Evolutionary conservation across 2,113 vertebrate species (phyloP), one percentile per base, ranked within the genome.

Genomic region (Synchiropus splendidus): DNA sequence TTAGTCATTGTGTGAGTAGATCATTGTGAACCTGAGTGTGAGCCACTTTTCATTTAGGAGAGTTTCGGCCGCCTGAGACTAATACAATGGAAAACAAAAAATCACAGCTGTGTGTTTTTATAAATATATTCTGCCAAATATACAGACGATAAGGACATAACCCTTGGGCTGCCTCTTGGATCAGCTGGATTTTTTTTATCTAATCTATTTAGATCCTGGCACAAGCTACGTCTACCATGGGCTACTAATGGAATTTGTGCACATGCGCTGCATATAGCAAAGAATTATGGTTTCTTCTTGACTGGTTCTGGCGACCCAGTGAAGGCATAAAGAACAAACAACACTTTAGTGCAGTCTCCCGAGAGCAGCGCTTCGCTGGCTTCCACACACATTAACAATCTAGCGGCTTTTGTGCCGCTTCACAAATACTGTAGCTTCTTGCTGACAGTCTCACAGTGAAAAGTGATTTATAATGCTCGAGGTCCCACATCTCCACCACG

Each of bases 281-380:
- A 78, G 79, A 80, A 77, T 84, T 85, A 83, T 82, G 80, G 82
- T 81, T 83, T 85, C 80, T 79, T 67, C 82, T 84, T 75, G 79
- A 80, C 70, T 82, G 79, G 58, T 47, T 80, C 66, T 64, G 63
- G 64, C 65, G 48, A 52, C 72, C 69, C 67, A 67, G 63, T 34
- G 57, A 45, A 75, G 67, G 62, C 48, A 50, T 60, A 57, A 67
- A 71, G 56, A 75, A 74, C 72, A 79, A 77, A 79, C 74, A 79
- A 72, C 62, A 68, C 72, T 73, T 56, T 56, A 56, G 71, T 64
- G 33, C 57, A 48, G 43, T 70, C 78, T 71, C 71, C 39, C 36
- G 76, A 74, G 74, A 39, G 6, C 13, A 11, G 21, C 21, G 8
- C 21, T 27, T 8, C 4, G 21, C 4, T 8, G 8, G 21, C 21